Base-by-base conservation (phyloP, 2,113 vertebrate species). In the Phyllopteryx taeniolatus region DNA sequence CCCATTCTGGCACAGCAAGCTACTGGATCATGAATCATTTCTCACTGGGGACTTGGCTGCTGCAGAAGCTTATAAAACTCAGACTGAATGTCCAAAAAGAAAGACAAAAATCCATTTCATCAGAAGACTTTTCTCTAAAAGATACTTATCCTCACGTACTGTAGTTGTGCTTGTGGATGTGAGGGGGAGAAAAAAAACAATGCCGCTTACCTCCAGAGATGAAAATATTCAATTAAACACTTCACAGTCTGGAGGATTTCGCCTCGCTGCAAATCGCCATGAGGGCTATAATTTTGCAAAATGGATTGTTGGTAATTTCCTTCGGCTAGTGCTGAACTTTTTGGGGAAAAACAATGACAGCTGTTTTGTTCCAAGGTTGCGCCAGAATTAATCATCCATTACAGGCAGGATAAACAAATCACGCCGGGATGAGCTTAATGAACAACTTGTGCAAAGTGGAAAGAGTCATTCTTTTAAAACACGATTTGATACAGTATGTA, bases 201-300 rank as follows among this genome's bases (percentile, higher is more conserved):
- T 35, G 31, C 49, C 62, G 54, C 46, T 76, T 63, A 73, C 69
- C 71, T 80, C 65, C 76, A 63, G 70, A 78, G 73, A 71, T 74
- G 72, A 70, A 71, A 80, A 76, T 79, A 71, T 85, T 86, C 57
- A 83, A 83, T 85, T 82, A 86, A 80, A 79, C 79, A 83, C 77
- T 86, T 79, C 74, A 83, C 65, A 84, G 77, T 79, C 70, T 76
- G 66, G 35, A 68, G 79, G 67, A 76, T 74, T 86, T 78, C 27
- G 56, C 63, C 71, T 22, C 70, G 49, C 77, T 69, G 63, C 35
- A 31, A 72, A 77, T 22, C 72, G 56, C 77, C 75, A 59, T 22
- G 35, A 71, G 79, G 77, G 51, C 2, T 12, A 6, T 71, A 22
- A 73, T 81, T 79, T 76, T 61, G n/a, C 53, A 76, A 22, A 68